phyloP scores from a whole-genome alignment of 2,113 vertebrate species.

The Pelobates fuscus region DNA sequence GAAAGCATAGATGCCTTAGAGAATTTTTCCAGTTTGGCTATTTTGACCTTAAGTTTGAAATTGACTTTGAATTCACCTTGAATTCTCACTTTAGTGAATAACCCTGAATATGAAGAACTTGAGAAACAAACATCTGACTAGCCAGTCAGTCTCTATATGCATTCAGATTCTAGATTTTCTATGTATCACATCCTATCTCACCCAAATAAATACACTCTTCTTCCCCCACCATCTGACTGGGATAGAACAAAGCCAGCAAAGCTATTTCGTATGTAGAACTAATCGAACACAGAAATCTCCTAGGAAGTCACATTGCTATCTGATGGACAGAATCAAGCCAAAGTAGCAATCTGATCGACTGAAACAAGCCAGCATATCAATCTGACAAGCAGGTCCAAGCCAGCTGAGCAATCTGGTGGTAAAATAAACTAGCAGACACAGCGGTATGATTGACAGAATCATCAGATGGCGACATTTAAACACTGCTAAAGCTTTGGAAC shows the following conservation, averaged over 20 bases:
- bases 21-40: too few species aligned
- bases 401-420: constrained; percentile 26
- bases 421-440: constrained; percentile 18
- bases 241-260: constrained; percentile 20
- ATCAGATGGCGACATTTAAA: constrained; percentile 19
- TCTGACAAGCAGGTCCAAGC: constrained; percentile 27
- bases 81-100: too few species aligned
- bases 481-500: neutral
- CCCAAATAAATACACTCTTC: constrained; percentile 8
- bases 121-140: neutral
- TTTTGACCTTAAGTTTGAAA: too few species aligned
- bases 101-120: too few species aligned
- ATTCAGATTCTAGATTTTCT: neutral
- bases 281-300: constrained; percentile 27
- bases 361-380: constrained; percentile 34
- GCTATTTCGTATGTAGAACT: constrained; percentile 25
- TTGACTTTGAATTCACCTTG: too few species aligned
- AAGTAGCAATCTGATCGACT: constrained; percentile 34
- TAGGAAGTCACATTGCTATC: constrained; percentile 13
- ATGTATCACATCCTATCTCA: neutral
- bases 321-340: constrained; percentile 28
- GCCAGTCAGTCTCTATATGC: neutral
- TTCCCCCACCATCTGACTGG: constrained; percentile 29
- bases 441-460: constrained; percentile 22
- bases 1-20: too few species aligned